Base-by-base conservation (phyloP, 2,888 invertebrate genomes). In the Meteorus cinctellus region DNA sequence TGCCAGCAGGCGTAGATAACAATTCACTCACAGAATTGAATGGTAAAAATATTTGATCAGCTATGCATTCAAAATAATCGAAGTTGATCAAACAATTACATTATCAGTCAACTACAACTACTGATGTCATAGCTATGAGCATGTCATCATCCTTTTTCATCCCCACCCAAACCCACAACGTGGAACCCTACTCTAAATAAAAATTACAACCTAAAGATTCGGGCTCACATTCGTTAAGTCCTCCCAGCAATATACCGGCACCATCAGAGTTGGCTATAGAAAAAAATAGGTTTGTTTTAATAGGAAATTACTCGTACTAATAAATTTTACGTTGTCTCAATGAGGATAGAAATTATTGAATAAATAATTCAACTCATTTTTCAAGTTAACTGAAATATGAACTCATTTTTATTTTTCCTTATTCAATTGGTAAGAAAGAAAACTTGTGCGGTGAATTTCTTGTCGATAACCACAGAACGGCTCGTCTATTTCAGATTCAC, bases 401-500 rank as follows among this genome's bases (percentile, higher is more conserved):
- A 41, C 41, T 41, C 41, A 41, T 41, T 41, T 41, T 12, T 10
- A 41, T 41, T 41, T 41, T 41, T 41, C 41, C 41, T 41, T 41
- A 41, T 41, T 41, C 41, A 1, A 41, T 48, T 48, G 48, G 48
- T n/a, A 48, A 48, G 48, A 48, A 48, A 48, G 48, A 48, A 48
- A 48, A 48, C 48, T 48, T 48, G 4, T 48, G 55, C 8, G 55
- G 55, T 55, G 24, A 19, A 55, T 19, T 55, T 55, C 55, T 19
- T n/a, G 55, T 55, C 55, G 55, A 55, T 55, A 55, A 55, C 55
- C 55, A 55, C 55, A 55, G 19, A 19, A 55, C 55, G 19, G 55
- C 19, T 19, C n/a, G 55, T 55, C 55, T 55, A 55, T 55, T 55
- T 55, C 55, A 55, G 55, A 19, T 55, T 55, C 55, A 55, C 55